Evolutionary conservation across 2,888 invertebrate species (phyloP).

Genomic region (Lepetodrilus schrolli): DNA sequence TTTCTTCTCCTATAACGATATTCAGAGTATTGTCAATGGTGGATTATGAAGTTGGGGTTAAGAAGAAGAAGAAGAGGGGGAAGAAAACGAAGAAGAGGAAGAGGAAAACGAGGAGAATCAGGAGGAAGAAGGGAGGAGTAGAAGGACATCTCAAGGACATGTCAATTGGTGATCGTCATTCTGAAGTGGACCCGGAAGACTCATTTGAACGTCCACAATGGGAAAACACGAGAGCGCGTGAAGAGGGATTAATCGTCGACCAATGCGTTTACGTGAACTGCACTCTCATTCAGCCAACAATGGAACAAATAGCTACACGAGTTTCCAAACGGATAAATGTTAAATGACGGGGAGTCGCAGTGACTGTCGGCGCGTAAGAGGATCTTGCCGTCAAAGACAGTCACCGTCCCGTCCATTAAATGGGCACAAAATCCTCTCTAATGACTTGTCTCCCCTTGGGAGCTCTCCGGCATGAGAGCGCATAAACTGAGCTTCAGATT

Average conservation of each 20-base stretch:
- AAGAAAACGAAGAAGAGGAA: no score
- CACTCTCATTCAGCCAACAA: constrained; percentile 22
- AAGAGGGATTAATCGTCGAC: background rate
- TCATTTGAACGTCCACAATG: background rate
- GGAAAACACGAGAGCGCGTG: background rate
- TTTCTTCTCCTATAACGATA: no score
- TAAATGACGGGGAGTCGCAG: background rate
- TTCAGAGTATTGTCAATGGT: no score
- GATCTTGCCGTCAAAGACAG: constrained; percentile 14
- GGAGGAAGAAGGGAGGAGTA: background rate
- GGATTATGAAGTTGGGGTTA: no score
- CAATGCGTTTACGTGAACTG: constrained; percentile 22
- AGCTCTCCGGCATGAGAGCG: constrained; percentile 17
- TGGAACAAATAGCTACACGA: constrained; percentile 12
- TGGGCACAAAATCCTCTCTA: constrained; percentile 28
- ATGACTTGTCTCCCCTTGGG: constrained; percentile 30
- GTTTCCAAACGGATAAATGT: constrained; percentile 24
- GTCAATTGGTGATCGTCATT: background rate
- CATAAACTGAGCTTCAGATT: constrained; percentile 18
- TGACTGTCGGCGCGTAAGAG: constrained; percentile 21
- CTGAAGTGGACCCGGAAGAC: constrained; percentile 20
- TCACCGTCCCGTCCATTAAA: constrained; percentile 15
- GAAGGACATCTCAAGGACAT: background rate
- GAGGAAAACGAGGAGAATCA: background rate
- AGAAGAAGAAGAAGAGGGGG: no score